phyloP scores from a whole-genome alignment of 2,888 invertebrate species.

The Nephrotoma flavescens region DNA sequence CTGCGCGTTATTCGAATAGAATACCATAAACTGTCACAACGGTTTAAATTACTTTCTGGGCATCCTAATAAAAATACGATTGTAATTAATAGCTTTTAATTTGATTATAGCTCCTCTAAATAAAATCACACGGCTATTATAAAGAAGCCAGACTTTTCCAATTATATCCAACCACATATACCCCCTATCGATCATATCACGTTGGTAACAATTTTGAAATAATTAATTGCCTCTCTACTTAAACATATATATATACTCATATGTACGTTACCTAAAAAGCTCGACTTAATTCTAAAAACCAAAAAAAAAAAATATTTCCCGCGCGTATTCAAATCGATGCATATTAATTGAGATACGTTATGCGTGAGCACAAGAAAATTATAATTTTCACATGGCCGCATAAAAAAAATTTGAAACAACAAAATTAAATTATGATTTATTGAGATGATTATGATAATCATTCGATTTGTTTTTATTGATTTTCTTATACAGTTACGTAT shows the following conservation, averaged over 20 bases:
- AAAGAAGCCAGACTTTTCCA: not conserved
- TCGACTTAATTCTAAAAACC: not conserved
- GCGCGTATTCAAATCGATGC: not conserved
- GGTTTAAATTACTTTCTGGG: no score
- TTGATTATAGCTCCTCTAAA: no score
- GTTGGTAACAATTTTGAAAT: not conserved
- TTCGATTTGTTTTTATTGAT: not conserved
- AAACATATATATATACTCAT: not conserved
- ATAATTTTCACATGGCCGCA: not conserved
- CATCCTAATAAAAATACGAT: no score
- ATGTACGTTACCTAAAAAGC: not conserved
- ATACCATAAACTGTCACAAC: no score
- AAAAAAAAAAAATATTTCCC: not conserved
- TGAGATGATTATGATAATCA: not conserved
- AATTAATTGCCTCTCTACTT: not conserved
- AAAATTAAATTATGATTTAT: not conserved
- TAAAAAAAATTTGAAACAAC: not conserved
- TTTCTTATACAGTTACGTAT: not conserved
- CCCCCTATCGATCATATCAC: not conserved
- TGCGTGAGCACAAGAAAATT: not conserved
- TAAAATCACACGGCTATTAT: not conserved
- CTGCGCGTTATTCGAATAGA: no score
- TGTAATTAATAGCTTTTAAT: no score
- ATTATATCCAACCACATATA: not conserved
- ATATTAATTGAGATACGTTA: not conserved